A percentile compares a stretch with the other conserved stretches of the same genome.
Conservation (phyloP, 2,113 vertebrate genomes). For the Colinus virginianus region DNA sequence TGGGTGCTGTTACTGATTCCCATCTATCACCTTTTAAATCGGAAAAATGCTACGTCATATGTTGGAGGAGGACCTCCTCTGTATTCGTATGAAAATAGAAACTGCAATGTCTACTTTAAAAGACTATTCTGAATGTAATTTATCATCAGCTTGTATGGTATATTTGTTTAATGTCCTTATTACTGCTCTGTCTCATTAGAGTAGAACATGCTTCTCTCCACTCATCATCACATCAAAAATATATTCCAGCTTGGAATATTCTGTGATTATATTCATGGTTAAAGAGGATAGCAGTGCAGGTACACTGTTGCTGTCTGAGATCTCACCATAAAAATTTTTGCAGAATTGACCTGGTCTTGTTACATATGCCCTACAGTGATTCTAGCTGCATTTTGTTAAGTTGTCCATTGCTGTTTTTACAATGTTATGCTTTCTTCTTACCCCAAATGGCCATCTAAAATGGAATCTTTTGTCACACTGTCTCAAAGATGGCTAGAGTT, state of each 20-base stretch:
- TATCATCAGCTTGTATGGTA: background rate
- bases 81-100: background rate
- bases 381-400: background rate
- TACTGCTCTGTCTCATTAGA: background rate
- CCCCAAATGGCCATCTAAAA: background rate
- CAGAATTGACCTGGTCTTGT: background rate
- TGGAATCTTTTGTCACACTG: background rate
- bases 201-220: rapidly evolving
- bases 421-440: background rate
- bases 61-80: background rate
- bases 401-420: background rate
- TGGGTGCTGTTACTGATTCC: background rate
- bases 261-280: background rate
- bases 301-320: background rate
- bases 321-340: background rate
- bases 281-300: background rate
- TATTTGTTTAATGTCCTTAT: background rate
- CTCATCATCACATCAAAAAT: background rate
- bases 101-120: background rate
- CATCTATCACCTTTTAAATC: background rate
- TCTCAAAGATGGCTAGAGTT: background rate
- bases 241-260: background rate
- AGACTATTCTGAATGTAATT: background rate
- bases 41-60: background rate
- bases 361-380: background rate